phyloP scores from a whole-genome alignment of 2,797 vertebrate genomes.

The Eurystomus glaucurus region DNA sequence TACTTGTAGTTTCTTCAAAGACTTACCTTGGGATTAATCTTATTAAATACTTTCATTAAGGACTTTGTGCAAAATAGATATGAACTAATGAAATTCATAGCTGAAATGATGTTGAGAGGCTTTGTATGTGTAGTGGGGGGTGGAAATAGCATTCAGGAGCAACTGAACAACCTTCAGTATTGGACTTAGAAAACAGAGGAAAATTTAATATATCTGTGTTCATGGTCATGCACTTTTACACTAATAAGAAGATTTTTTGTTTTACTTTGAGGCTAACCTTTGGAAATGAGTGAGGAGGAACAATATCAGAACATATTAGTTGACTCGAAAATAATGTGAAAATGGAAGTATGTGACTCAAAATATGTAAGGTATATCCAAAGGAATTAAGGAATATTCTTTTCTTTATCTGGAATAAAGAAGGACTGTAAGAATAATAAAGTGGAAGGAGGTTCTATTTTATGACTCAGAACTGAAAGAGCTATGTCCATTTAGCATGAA shows the following conservation, averaged over 20 bases:
- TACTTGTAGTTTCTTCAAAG: not conserved
- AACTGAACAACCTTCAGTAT: not conserved
- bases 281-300: not conserved
- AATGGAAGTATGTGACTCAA: not conserved
- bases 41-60: not conserved
- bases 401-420: not conserved
- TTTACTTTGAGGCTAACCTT: not conserved
- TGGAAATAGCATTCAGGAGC: not conserved
- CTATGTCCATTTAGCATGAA: not conserved
- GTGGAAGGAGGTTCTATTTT: not conserved
- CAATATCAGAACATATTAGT: not conserved
- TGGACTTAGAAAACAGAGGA: not conserved
- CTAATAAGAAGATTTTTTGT: not conserved
- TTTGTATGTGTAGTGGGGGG: fast-evolving
- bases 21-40: not conserved
- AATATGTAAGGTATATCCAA: not conserved
- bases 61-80: not conserved
- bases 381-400: not conserved
- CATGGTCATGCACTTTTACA: not conserved
- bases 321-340: slow-evolving; percentile 11
- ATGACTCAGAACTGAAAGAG: not conserved
- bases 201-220: not conserved
- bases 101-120: not conserved
- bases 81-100: not conserved
- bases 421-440: not conserved